Evolutionary conservation across 2,888 invertebrate genomes (phyloP), one percentile per base, ranked within the genome.

Genomic region (Orthosia cruda): DNA sequence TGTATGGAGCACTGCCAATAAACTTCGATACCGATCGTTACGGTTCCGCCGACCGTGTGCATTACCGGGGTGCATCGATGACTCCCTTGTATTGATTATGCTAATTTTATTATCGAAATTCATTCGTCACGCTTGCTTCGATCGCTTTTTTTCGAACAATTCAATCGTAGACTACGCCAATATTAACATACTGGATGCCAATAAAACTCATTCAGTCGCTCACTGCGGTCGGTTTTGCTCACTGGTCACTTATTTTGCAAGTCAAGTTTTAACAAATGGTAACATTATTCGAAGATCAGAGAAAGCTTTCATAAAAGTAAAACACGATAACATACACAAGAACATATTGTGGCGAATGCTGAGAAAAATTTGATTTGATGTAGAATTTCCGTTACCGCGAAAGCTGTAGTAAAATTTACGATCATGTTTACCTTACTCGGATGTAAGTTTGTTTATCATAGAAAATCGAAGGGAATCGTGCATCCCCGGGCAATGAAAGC

Each of bases 71-170:
- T 94, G 94, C 94, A 94, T 89, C 92, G 89, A 91, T 93, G 91
- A 92, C 90, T 93, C 88, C 91, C 78, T 89, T 92, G 87, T 94
- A 96, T 96, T 93, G 96, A 96, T 96, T 96, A 96, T 96, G 96
- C 89, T 94, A 95, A 96, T 96, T 95, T 96, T 96, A 96, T 94
- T 94, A 94, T 91, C 91, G 91, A 94, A 94, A 93, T 93, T 92
- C 91, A 93, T 94, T 94, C 92, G 93, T 93, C 92, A 94, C 91
- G 92, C 89, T 91, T 89, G 80, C 87, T 87, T 81, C 82, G 77
- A 64, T 74, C 77, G 80, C 80, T 89, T 89, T 91, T 92, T 92
- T 92, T 92, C 82, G 80, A 87, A 86, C 86, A 87, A 89, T 89
- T 91, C 88, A 88, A 89, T 91, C 77, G 85, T 67, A 82, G 78